These are phyloP conservation scores for Bembecia ichneumoniformis DNA, from an alignment of 2,888 invertebrate genomes.

Conservation along the genomic window DNA sequence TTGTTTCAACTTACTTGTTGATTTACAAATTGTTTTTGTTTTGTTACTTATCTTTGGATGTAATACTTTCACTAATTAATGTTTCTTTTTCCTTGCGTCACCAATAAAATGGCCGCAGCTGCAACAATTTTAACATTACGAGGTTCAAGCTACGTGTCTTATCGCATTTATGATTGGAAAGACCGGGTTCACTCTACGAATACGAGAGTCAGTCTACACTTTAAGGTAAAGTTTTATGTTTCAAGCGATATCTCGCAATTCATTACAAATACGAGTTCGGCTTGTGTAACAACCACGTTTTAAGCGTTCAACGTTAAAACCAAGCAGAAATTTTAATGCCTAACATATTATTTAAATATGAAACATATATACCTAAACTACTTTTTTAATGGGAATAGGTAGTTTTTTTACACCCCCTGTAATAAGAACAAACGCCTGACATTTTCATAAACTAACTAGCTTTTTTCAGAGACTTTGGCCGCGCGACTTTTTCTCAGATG, in stretches of 20 bases:
- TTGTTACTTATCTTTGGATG: not conserved
- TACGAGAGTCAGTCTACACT: slow-evolving; percentile 89
- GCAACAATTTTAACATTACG: slow-evolving; percentile 88
- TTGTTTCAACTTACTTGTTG: slow-evolving; percentile 23
- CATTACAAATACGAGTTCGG: not conserved
- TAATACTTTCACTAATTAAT: slow-evolving; percentile 12
- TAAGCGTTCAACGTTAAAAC: not conserved
- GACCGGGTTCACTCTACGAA: slow-evolving; percentile 90
- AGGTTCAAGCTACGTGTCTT: slow-evolving; percentile 93
- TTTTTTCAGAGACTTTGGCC: no score
- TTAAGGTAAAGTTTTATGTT: slow-evolving; percentile 74
- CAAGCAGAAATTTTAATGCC: not conserved
- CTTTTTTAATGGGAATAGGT: no score
- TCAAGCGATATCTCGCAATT: not conserved
- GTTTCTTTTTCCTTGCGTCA: slow-evolving; percentile 8
- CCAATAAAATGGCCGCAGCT: slow-evolving; percentile 65
- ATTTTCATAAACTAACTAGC: no score
- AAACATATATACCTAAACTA: not conserved
- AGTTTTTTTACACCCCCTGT: no score
- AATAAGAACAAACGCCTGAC: no score
- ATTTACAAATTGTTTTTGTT: slow-evolving; percentile 8
- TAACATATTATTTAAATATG: not conserved
- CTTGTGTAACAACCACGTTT: not conserved
- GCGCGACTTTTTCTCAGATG: no score
- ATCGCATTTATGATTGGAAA: slow-evolving; percentile 93